Evolutionary conservation across 2,888 invertebrate genomes (phyloP).

Genomic region (Xylota segnis): DNA sequence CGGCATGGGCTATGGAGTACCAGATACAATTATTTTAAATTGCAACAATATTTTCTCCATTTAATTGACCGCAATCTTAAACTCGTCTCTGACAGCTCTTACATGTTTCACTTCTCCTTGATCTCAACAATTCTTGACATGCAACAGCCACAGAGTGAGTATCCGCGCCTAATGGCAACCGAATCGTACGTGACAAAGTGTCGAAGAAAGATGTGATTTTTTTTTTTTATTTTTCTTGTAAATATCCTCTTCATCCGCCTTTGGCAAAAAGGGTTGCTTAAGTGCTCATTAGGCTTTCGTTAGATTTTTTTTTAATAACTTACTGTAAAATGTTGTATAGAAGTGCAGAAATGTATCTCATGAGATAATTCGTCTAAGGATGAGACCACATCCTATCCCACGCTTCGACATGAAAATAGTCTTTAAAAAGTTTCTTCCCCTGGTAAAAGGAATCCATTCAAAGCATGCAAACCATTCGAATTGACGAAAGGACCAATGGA

Average conservation of each 20-base stretch:
- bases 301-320: constrained; percentile 15
- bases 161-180: constrained; percentile 34
- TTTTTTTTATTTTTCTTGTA: constrained; percentile 10
- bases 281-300: constrained; percentile 67
- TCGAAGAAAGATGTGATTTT: constrained; percentile 16
- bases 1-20: not conserved
- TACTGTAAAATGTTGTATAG: constrained; percentile 40
- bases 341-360: constrained; percentile 10
- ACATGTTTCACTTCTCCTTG: constrained; percentile 20
- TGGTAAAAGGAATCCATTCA: not conserved
- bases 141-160: constrained; percentile 39
- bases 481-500: constrained; percentile 40
- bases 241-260: constrained; percentile 38
- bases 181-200: constrained; percentile 70
- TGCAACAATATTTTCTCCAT: constrained; percentile 5
- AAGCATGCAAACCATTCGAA: not conserved
- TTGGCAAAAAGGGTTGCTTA: constrained; percentile 42
- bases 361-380: constrained; percentile 44
- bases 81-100: not conserved
- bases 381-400: not conserved
- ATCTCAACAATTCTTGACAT: constrained; percentile 63
- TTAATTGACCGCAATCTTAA: constrained; percentile 59
- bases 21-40: constrained; percentile 38
- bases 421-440: constrained; percentile 1
- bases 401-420: not conserved